Evolutionary conservation across 2,888 invertebrate genomes (phyloP), one percentile per base, ranked within the genome.

Genomic region (Melangyna quadrimaculata): DNA sequence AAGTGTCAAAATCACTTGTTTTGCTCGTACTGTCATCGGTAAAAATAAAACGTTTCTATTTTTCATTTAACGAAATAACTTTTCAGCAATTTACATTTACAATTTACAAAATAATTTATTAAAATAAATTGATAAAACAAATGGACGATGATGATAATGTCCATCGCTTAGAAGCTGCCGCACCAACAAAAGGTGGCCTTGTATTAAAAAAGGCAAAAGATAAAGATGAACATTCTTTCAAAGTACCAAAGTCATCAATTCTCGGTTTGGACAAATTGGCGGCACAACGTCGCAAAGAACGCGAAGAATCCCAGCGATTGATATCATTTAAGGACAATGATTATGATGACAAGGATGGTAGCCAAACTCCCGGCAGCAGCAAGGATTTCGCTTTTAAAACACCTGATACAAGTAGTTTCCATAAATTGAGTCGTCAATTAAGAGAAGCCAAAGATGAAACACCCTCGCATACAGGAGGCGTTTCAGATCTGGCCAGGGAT

Each of bases 381-480:
- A 81, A 86, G 6, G 92, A 92, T 65, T 90, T 90, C 17, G 89
- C 90, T 2, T 92, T 92, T 61, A 92, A 92, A 84, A 92, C 91
- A 14, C 91, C 90, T 1, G 91, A 91, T 78, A 90, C 89, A 6
- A 89, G 89, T 70, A 90, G 89, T 88, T 90, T 90, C 57, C 91
- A 92, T 35, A 92, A 91, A 78, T 72, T 91, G 2, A 91, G 89
- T 37, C 89, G 96, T 59, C 95, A 96, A 90, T 97, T 98, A 89
- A 94, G 98, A 61, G 94, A 94, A 63, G 94, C 95, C 12, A 94
- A 95, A 88, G 96, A 96, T 89, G 98, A 99, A 93, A 98, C 98
- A 0, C 99, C 99, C 0, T 97, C 98, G 0, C 95, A 98, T 90
- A 98, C 98, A 0, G 98, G 98, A 5, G 98, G 98, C 6, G 96